Evolutionary conservation across 2,113 vertebrate species (phyloP), one percentile per base, ranked within the genome.

Genomic region (Cariama cristata): DNA sequence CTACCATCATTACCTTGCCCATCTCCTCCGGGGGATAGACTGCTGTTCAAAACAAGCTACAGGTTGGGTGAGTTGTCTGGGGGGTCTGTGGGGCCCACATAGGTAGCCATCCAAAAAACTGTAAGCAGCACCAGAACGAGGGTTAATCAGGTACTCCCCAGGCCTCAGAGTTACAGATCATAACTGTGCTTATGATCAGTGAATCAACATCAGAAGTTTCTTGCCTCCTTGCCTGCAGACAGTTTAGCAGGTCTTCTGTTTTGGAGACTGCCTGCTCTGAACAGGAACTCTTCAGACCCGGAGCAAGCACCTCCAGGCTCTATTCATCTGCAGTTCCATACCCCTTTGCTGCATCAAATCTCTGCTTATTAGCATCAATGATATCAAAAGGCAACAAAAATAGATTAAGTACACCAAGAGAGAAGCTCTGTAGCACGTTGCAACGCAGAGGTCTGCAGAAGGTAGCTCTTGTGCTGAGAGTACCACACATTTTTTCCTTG

Each of bases 281-380:
- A 60, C 0, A 1, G 32, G 21, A 79, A 30, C 59, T 71, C 59
- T 47, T 63, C 16, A 64, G 40, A 79, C 14, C 12, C 2, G 1
- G 11, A 80, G 15, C 20, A 79, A 73, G 28, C n/a, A 89, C 22
- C 47, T 59, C 9, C 74, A 63, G 15, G 20, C 21, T 67, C 45
- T 30, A 9, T 15, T 55, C 21, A 52, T 5, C 12, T 0, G 0
- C n/a, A 76, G 44, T 38, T 82, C 35, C 0, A 0, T 22, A 28
- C 20, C 22, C 35, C 20, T 73, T 58, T 53, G 30, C 15, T 79
- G 58, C 12, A 63, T 38, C 62, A 67, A 83, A 77, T 15, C 26
- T 59, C n/a, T 66, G 17, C 6, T 80, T 69, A 88, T 33, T 62
- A 82, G 28, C 21, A 83, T 23, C 55, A 42, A 3, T 6, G 50